These are phyloP conservation scores for Ischnura elegans DNA, from an alignment of 2,888 invertebrate species.

Conservation along the genomic window DNA sequence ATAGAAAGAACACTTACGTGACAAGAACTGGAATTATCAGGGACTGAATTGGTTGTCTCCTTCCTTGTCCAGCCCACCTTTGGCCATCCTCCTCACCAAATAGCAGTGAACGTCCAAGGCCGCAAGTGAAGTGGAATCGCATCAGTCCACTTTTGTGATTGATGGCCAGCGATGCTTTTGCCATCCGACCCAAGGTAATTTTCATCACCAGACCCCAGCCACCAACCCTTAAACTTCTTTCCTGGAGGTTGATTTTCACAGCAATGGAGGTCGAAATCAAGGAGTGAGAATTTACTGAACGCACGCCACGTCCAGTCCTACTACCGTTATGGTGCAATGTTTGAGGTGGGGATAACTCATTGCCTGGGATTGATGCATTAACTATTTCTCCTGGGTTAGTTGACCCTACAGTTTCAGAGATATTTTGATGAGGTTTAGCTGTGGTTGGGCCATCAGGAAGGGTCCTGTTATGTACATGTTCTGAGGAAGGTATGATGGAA, in stretches of 20 bases:
- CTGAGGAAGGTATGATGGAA: not conserved
- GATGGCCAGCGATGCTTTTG: conserved; percentile 40
- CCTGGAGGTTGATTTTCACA: conserved; percentile 57
- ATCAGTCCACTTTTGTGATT: conserved; percentile 52
- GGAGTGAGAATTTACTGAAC: conserved; percentile 1
- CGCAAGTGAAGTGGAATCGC: conserved; percentile 57
- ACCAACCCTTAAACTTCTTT: conserved; percentile 50
- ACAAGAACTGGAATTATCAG: conserved; percentile 47
- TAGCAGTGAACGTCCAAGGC: conserved; percentile 38
- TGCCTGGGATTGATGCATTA: not conserved
- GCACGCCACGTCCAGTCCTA: not conserved
- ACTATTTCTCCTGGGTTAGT: not conserved
- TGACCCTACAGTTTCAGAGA: not conserved
- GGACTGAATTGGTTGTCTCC: conserved; percentile 27
- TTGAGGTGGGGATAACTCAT: not conserved
- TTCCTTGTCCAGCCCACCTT: conserved; percentile 36
- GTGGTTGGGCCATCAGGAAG: not conserved
- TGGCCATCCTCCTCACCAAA: conserved; percentile 59
- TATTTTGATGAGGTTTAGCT: not conserved
- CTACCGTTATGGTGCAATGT: not conserved
- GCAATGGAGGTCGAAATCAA: conserved; percentile 30
- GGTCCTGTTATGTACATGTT: not conserved
- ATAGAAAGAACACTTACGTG: conserved; percentile 10
- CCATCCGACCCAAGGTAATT: conserved; percentile 25
- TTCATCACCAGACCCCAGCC: conserved; percentile 55